phyloP scores from a whole-genome alignment of 2,113 vertebrate species.

The Campylorhamphus procurvoides region DNA sequence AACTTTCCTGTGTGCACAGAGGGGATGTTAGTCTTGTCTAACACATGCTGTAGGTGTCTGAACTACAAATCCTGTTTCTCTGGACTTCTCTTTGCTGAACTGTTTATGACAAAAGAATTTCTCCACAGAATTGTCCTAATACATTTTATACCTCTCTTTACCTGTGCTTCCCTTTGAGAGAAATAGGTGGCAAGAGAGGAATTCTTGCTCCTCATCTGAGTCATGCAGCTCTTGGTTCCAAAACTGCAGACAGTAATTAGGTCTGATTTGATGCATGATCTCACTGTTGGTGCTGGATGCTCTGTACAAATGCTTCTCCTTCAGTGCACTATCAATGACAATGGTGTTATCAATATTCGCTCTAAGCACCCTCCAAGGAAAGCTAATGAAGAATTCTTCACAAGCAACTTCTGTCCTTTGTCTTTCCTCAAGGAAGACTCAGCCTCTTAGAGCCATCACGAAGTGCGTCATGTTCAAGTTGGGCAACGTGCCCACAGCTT shows the following conservation, averaged over 20 bases:
- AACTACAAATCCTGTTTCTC: not conserved
- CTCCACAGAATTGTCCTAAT: not conserved
- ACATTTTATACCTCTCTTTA: not conserved
- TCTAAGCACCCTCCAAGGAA: conserved; percentile 42
- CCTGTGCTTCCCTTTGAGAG: not conserved
- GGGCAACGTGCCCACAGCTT: not conserved
- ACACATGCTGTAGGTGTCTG: not conserved
- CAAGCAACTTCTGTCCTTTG: conserved; percentile 4
- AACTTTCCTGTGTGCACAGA: not conserved
- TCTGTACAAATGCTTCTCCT: conserved; percentile 59
- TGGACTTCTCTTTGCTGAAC: not conserved
- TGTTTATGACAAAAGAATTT: not conserved
- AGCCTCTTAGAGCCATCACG: not conserved
- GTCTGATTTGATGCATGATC: conserved; percentile 57
- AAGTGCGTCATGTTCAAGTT: conserved; percentile 36
- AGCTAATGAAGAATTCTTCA: conserved; percentile 17
- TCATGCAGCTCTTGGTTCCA: conserved; percentile 56
- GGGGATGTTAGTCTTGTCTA: not conserved
- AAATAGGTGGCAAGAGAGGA: conserved; percentile 22
- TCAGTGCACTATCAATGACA: conserved; percentile 63
- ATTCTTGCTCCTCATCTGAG: conserved; percentile 64
- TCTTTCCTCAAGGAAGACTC: conserved; percentile 25
- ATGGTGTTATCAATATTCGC: conserved; percentile 59
- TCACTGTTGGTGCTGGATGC: conserved; percentile 64
- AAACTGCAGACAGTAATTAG: conserved; percentile 57